A percentile compares a stretch with the other conserved stretches of the same genome.
Evolutionary conservation across 2,113 vertebrate species (phyloP).

Genomic region (Apistogramma diplotaenia): DNA sequence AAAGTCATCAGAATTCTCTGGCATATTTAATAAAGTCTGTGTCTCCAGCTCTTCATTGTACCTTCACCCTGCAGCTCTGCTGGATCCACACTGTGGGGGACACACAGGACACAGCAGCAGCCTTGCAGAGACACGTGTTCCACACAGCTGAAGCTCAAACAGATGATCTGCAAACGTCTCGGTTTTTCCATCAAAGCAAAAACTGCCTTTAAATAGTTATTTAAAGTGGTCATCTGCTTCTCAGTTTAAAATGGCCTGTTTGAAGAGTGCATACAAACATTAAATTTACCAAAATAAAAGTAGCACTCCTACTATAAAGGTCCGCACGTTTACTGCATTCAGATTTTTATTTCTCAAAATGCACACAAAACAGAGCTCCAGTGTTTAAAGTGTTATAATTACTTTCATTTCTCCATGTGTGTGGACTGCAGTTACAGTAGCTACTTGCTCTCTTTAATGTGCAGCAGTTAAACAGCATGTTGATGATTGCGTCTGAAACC

Average conservation of each 20-base stretch:
- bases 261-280: too few relatives aligned
- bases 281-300: neutral
- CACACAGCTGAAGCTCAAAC: neutral
- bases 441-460: neutral
- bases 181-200: neutral
- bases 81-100: slow-evolving; percentile 20
- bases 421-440: neutral
- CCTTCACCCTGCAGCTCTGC: slow-evolving; percentile 11
- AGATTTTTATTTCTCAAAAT: neutral
- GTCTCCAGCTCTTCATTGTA: too few relatives aligned
- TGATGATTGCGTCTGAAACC: too few relatives aligned
- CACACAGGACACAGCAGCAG: neutral
- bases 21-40: too few relatives aligned
- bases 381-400: accelerated
- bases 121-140: neutral
- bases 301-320: neutral
- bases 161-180: neutral
- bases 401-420: neutral
- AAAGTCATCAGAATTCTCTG: too few relatives aligned
- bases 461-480: neutral
- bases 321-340: neutral
- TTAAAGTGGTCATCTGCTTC: neutral
- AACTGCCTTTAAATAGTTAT: accelerated
- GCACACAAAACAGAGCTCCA: neutral
- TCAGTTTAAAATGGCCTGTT: too few relatives aligned